phyloP scores from a whole-genome alignment of 2,113 vertebrate species.

The Aplodontia rufa region DNA sequence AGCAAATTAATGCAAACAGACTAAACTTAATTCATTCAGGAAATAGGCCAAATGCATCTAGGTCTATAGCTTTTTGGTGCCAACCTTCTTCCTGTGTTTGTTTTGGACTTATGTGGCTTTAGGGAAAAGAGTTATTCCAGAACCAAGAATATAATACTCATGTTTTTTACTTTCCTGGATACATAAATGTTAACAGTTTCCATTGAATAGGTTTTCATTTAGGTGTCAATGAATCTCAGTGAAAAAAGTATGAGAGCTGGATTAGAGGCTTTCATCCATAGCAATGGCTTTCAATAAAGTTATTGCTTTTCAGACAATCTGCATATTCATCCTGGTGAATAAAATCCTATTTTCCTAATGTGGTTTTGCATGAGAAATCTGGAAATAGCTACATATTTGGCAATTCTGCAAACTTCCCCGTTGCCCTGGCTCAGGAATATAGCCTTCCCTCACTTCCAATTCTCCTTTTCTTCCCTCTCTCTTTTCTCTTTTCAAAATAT shows the following conservation, averaged over 20 bases:
- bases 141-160: neutral
- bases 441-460: neutral
- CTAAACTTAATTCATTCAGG: neutral
- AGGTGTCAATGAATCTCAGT: slow-evolving; percentile 4
- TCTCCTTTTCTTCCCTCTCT: neutral
- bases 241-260: slow-evolving; percentile 32
- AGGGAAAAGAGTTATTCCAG: neutral
- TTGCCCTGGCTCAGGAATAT: neutral
- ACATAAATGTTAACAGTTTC: slow-evolving; percentile 62
- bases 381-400: neutral
- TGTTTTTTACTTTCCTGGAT: slow-evolving; percentile 26
- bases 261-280: slow-evolving; percentile 59
- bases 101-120: neutral
- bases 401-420: neutral
- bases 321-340: slow-evolving; percentile 25
- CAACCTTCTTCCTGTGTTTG: neutral
- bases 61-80: neutral
- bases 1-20: neutral
- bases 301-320: slow-evolving; percentile 38
- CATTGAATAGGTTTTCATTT: slow-evolving; percentile 58
- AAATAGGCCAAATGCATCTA: neutral
- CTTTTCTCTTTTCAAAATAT: neutral
- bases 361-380: slow-evolving; percentile 55
- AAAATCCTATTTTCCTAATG: slow-evolving; percentile 49
- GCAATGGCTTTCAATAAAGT: slow-evolving; percentile 29